Conservation (phyloP, 1,140 invertebrate species). For the Pygmarrhopalites habei region DNA sequence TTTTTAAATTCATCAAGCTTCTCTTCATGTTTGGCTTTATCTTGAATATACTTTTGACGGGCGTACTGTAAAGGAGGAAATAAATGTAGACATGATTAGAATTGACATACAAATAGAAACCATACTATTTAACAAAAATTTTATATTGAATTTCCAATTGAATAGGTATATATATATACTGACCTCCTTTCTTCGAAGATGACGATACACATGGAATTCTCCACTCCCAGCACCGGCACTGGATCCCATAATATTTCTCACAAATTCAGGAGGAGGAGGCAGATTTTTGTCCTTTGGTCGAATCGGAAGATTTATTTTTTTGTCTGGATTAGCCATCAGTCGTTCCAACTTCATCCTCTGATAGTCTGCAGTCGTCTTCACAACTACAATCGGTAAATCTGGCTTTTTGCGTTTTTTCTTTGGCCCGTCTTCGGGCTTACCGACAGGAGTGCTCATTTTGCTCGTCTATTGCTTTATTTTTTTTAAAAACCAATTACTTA, state of each 20-base stretch:
- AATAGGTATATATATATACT: too few species aligned
- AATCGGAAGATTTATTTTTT: slow-evolving; percentile 78
- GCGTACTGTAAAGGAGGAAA: slow-evolving; percentile 60
- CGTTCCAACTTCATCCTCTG: slow-evolving; percentile 38
- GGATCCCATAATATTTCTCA: slow-evolving; percentile 94
- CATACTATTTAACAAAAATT: too few species aligned
- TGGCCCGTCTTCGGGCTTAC: slow-evolving; percentile 18
- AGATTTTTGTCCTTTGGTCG: slow-evolving; percentile 66
- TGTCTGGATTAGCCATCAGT: slow-evolving; percentile 54
- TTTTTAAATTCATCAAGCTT: slow-evolving; percentile 71
- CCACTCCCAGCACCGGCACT: slow-evolving; percentile 96
- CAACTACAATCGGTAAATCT: slow-evolving; percentile 27
- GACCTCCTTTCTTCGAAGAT: slow-evolving; percentile 73
- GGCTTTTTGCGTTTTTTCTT: slow-evolving; percentile 31
- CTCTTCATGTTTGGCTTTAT: slow-evolving; percentile 73
- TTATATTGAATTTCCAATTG: too few species aligned
- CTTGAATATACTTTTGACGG: slow-evolving; percentile 83
- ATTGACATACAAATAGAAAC: too few species aligned
- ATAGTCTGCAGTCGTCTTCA: slow-evolving; percentile 38
- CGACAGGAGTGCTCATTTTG: not conserved
- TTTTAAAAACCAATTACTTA: too few species aligned
- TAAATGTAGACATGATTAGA: too few species aligned
- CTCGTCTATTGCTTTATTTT: too few species aligned
- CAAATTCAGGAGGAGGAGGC: slow-evolving; percentile 78
- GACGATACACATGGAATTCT: slow-evolving; percentile 96